Evolutionary conservation across 2,888 invertebrate genomes (phyloP).

Genomic region (Drosophila acutilabella): DNA sequence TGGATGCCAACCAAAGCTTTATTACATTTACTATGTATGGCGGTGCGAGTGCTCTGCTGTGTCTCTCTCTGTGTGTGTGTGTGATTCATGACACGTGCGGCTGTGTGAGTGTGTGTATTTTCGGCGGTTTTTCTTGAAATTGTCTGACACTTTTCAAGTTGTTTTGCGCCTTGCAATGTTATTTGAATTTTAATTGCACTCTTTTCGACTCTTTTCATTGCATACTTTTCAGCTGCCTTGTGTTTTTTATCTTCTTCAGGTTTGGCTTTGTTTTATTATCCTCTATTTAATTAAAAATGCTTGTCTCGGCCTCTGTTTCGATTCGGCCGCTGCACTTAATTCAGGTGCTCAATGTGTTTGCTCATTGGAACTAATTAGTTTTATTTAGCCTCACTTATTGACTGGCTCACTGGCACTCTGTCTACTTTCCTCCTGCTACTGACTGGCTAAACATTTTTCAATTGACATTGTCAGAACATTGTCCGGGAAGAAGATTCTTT

Average conservation of each 20-base stretch:
- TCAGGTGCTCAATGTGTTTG: slow-evolving; percentile 62
- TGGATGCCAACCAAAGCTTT: slow-evolving; percentile 71
- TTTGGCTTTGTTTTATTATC: slow-evolving; percentile 9
- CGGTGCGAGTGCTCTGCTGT: slow-evolving; percentile 10
- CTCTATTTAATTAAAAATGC: slow-evolving; percentile 75
- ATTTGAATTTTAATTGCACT: slow-evolving; percentile 82
- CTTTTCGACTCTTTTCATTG: slow-evolving; percentile 73
- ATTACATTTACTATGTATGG: slow-evolving; percentile 62
- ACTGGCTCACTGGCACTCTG: slow-evolving; percentile 24
- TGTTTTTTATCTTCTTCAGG: slow-evolving; percentile 45
- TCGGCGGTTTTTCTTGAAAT: slow-evolving; percentile 73
- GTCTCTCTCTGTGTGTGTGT: slow-evolving; percentile 32
- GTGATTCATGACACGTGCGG: slow-evolving; percentile 52
- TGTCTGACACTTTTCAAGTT: slow-evolving; percentile 68
- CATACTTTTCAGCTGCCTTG: slow-evolving; percentile 62
- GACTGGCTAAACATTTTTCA: slow-evolving; percentile 66
- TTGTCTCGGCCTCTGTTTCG: slow-evolving; percentile 29
- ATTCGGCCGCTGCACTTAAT: slow-evolving; percentile 25
- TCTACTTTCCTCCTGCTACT: background rate
- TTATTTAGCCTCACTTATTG: slow-evolving; percentile 73
- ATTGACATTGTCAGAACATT: slow-evolving; percentile 72
- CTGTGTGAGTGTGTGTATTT: slow-evolving; percentile 39
- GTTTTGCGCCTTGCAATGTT: slow-evolving; percentile 63
- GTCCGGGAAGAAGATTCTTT: background rate
- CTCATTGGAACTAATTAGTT: slow-evolving; percentile 79